These are phyloP conservation scores for Tethya wilhelma DNA, from an alignment of 37 sponge, comb jelly and placozoan genomes.

Conservation along the genomic window DNA sequence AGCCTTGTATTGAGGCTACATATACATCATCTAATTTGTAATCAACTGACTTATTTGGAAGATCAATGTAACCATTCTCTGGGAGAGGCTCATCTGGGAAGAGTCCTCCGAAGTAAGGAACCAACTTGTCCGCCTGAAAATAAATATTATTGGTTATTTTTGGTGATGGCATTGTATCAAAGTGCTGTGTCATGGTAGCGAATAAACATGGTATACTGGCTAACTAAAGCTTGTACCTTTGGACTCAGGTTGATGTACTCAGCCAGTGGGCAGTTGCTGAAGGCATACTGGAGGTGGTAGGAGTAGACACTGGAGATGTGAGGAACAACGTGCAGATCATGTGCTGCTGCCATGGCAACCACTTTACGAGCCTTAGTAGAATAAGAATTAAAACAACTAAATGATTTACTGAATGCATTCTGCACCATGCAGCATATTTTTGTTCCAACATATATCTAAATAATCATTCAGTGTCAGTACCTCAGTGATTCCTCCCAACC, in stretches of 20 bases:
- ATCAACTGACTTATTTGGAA: conserved; percentile 76
- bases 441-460: no score
- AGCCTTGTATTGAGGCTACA: no score
- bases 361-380: conserved; percentile 59
- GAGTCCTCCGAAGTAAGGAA: conserved; percentile 86
- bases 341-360: conserved; percentile 79
- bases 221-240: background rate
- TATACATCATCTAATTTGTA: no score
- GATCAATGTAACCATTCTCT: conserved; percentile 61
- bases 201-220: background rate
- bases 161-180: background rate
- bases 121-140: conserved; percentile 68
- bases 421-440: no score
- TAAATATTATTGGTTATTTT: no score
- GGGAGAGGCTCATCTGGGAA: conserved; percentile 88
- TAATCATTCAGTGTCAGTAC: conserved; percentile 13
- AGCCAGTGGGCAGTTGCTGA: conserved; percentile 88
- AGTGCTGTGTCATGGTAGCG: background rate
- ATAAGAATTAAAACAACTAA: background rate
- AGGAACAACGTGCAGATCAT: conserved; percentile 80
- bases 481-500: conserved; percentile 94
- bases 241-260: conserved; percentile 54
- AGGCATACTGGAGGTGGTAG: conserved; percentile 91
- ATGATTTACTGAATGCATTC: no score
- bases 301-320: conserved; percentile 92